phyloP scores from a whole-genome alignment of 2,888 invertebrate genomes.

The Rambutsinella grinnellia region DNA sequence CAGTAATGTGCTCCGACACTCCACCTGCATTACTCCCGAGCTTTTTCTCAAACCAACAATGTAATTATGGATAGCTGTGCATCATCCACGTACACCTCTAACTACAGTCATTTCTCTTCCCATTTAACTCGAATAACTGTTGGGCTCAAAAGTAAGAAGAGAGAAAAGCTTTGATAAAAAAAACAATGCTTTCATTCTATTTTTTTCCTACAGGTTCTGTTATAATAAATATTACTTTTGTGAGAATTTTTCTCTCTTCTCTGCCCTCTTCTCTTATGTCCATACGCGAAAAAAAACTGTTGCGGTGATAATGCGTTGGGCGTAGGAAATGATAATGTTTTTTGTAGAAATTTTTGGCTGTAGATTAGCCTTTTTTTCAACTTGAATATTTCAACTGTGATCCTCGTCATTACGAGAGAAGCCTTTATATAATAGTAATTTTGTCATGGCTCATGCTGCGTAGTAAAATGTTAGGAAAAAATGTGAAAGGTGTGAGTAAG shows the following conservation, averaged over 20 bases:
- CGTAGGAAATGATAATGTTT: conserved; percentile 32
- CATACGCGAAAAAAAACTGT: conserved; percentile 23
- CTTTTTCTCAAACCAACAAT: conserved; percentile 44
- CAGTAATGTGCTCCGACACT: not conserved
- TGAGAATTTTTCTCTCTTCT: conserved; percentile 48
- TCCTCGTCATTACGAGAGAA: no score
- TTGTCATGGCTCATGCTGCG: conserved; percentile 43
- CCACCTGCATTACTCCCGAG: conserved; percentile 18
- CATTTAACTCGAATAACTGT: no score
- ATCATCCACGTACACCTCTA: conserved; percentile 1
- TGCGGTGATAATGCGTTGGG: not conserved
- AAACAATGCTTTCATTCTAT: no score
- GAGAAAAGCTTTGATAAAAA: conserved; percentile 31
- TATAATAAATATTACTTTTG: conserved; percentile 46
- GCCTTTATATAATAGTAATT: conserved; percentile 37
- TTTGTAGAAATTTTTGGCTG: no score
- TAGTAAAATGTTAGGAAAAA: conserved; percentile 15
- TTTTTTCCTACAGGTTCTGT: conserved; percentile 36
- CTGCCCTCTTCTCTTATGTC: no score
- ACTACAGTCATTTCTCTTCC: not conserved
- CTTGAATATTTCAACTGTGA: no score
- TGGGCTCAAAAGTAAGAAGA: conserved; percentile 2
- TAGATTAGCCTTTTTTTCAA: no score
- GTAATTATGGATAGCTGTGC: conserved; percentile 40
- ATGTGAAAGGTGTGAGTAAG: conserved; percentile 13